Evolutionary conservation across 2,888 invertebrate genomes (phyloP), one percentile per base, ranked within the genome.

Genomic region (Drosophila vallismaia): DNA sequence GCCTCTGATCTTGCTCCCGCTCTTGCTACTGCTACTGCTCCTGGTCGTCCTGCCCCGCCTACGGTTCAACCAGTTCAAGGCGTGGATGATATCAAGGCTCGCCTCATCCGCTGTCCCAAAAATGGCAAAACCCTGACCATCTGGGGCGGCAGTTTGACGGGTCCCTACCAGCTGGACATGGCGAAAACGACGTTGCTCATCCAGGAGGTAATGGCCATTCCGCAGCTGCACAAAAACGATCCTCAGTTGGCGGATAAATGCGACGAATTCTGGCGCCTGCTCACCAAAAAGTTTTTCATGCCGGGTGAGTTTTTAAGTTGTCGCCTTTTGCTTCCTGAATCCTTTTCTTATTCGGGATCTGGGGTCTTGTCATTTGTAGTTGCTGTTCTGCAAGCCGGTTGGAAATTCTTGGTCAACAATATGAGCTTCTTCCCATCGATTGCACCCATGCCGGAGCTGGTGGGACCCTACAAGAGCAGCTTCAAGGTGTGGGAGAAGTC

Each of bases 161-260:
- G 14, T 12, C 42, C 59, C 38, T 84, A 76, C 55, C 56, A 66
- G 7, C 19, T 89, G 1, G 62, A 64, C 3, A 88, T 85, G 86
- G 3, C 45, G 0, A 70, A 66, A 0, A 71, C 80, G 1, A 66
- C 75, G 0, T 10, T 58, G 4, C 76, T 90, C 33, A 87, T 89
- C 55, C 84, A 88, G 0, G 82, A 88, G 40, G 56, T 88, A 31
- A 63, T 89, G 79, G 78, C 86, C 10, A 71, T 89, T 38, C 89
- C 89, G 0, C 66, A 76, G 10, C 38, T 90, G 10, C 89, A 90
- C 29, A 75, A 67, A 12, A 74, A 62, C 44, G 44, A 67, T 0
- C 29, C 52, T 0, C 50, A 54, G 3, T 19, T 76, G 33, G 4
- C 24, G 3, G 5, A 0, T 3, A 59, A 70, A n/a, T 26, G 54